phyloP scores from a whole-genome alignment of 1,140 invertebrate species.

The Caenorhabditis remanei region DNA sequence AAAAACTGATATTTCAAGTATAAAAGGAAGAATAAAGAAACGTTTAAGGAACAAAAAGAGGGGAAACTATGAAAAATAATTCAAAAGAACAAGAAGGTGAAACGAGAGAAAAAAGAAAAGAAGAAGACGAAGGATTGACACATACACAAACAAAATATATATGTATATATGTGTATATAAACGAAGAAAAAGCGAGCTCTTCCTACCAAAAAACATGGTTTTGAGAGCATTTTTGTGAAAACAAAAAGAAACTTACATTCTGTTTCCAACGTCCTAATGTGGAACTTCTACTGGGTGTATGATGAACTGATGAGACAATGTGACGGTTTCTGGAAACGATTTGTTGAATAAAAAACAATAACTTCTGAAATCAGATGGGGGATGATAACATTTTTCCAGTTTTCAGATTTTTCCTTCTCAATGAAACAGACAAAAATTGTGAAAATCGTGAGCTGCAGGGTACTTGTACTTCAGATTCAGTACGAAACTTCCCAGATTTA shows the following conservation, averaged over 20 bases:
- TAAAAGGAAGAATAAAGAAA: neutral
- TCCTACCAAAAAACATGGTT: conserved; percentile 11
- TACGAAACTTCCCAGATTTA: too few relatives aligned
- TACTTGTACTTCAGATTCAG: too few relatives aligned
- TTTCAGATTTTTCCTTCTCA: too few relatives aligned
- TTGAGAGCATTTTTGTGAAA: neutral
- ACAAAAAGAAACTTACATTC: conserved; percentile 1
- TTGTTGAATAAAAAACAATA: neutral
- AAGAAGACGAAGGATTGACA: conserved; percentile 29
- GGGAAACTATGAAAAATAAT: conserved; percentile 41
- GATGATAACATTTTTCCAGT: neutral
- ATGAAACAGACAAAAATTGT: too few relatives aligned
- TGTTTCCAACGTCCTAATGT: conserved; percentile 49
- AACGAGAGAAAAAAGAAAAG: conserved; percentile 1
- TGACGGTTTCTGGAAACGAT: conserved; percentile 53
- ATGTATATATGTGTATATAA: conserved; percentile 52
- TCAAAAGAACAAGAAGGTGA: conserved; percentile 18
- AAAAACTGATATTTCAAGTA: neutral
- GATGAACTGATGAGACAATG: conserved; percentile 33
- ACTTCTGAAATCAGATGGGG: neutral
- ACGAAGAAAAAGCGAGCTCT: conserved; percentile 17
- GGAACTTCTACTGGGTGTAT: conserved; percentile 35
- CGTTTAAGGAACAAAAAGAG: neutral
- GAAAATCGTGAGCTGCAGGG: too few relatives aligned
- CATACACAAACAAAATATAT: conserved; percentile 53